These are phyloP conservation scores for Hydrochoerus hydrochaeris DNA, from an alignment of 2,113 vertebrate genomes.

Conservation along the genomic window DNA sequence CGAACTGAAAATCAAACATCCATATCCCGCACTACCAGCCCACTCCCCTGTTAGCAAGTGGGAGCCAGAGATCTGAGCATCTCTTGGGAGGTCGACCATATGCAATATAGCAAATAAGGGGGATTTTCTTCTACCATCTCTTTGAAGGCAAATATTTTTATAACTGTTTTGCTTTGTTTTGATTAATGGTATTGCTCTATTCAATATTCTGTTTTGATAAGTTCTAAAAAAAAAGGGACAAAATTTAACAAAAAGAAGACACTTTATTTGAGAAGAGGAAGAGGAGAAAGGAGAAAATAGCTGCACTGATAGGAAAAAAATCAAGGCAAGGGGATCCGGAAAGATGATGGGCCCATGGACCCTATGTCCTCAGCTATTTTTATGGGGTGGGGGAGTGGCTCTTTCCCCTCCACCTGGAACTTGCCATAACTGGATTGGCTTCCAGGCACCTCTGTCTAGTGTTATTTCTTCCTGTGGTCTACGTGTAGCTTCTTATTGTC, in stretches of 20 bases:
- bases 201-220: no score
- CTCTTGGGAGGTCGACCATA: no score
- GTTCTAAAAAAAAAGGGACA: no score
- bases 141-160: no score
- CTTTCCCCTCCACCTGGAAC: not conserved
- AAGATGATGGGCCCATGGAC: not conserved
- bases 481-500: not conserved
- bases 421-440: not conserved
- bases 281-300: not conserved
- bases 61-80: no score
- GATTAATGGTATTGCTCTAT: no score
- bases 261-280: not conserved
- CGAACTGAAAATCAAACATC: no score
- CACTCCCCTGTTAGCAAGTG: no score
- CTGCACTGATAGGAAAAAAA: not conserved
- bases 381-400: not conserved
- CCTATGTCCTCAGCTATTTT: not conserved
- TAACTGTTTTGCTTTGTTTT: no score
- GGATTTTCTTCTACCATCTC: no score
- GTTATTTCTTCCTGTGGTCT: not conserved
- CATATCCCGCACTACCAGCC: no score
- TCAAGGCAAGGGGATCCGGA: not conserved
- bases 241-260: not conserved
- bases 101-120: no score
- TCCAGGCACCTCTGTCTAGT: not conserved